Evolutionary conservation across 2,888 invertebrate species (phyloP).

Genomic region (Pterostichus niger): DNA sequence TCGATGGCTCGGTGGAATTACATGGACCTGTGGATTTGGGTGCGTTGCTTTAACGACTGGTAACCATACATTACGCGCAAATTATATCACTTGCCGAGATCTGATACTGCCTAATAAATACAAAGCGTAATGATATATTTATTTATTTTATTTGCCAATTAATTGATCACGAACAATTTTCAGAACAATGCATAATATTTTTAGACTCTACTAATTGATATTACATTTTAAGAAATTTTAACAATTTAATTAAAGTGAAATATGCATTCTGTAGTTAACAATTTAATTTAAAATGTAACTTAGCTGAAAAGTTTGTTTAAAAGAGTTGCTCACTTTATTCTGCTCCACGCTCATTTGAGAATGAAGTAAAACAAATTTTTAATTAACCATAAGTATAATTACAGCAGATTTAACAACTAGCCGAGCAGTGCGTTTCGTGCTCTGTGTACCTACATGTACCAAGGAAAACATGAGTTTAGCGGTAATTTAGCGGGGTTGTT

Average conservation of each 20-base stretch:
- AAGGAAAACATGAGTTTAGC: slow-evolving; percentile 5
- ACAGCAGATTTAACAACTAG: slow-evolving; percentile 5
- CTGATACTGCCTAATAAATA: too few relatives aligned
- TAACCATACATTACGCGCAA: too few relatives aligned
- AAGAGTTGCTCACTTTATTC: background rate
- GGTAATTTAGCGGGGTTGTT: slow-evolving; percentile 35
- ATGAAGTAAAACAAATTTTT: slow-evolving; percentile 22
- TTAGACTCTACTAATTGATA: too few relatives aligned
- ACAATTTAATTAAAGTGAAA: background rate
- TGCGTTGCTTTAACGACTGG: too few relatives aligned
- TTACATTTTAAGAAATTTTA: too few relatives aligned
- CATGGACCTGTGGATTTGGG: too few relatives aligned
- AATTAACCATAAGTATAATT: slow-evolving; percentile 46
- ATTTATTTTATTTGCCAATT: too few relatives aligned
- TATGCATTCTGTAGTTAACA: background rate
- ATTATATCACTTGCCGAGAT: too few relatives aligned
- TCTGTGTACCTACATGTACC: slow-evolving; percentile 9
- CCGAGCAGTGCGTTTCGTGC: background rate
- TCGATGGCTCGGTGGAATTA: too few relatives aligned
- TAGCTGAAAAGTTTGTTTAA: background rate
- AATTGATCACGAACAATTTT: too few relatives aligned
- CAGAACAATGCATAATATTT: too few relatives aligned
- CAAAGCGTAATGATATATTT: too few relatives aligned
- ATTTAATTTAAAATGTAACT: background rate
- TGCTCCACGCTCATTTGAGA: background rate